Conservation (phyloP, 2,888 invertebrate genomes). For the Andricus curvator region DNA sequence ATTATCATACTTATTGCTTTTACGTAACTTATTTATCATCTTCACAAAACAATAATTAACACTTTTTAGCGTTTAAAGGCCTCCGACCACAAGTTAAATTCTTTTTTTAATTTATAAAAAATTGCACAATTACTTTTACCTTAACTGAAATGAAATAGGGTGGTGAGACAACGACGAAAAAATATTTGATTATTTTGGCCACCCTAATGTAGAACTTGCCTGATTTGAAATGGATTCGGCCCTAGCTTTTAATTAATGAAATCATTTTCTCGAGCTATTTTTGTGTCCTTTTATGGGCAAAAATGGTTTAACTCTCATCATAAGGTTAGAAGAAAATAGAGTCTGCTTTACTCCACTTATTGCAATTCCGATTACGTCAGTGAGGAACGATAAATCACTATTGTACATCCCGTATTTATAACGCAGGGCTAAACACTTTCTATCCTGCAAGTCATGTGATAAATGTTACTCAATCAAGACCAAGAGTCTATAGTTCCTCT, state of each 20-base stretch:
- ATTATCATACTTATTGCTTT: no score
- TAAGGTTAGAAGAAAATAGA: constrained; percentile 3
- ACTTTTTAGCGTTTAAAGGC: no score
- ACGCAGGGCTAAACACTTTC: constrained; percentile 34
- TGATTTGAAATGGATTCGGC: no score
- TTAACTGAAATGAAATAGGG: no score
- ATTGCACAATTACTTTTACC: no score
- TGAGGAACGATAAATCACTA: constrained; percentile 32
- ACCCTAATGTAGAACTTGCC: no score
- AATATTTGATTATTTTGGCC: no score
- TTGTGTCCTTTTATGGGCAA: not conserved
- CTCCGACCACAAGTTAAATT: no score
- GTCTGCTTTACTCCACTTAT: constrained; percentile 16
- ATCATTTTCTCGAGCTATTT: not conserved
- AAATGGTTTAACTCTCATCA: not conserved
- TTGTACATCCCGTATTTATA: constrained; percentile 35
- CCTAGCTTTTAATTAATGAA: not conserved
- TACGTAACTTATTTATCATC: no score
- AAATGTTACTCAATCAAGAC: constrained; percentile 35
- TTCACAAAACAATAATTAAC: no score
- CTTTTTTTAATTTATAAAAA: no score
- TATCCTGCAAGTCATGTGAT: constrained; percentile 38
- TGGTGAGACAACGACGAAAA: no score
- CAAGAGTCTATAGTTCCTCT: not conserved
- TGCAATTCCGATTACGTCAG: constrained; percentile 29